These are phyloP conservation scores for Montipora efflorescens DNA, from an alignment of 64 coral and sea anemone genomes.

Conservation along the genomic window DNA sequence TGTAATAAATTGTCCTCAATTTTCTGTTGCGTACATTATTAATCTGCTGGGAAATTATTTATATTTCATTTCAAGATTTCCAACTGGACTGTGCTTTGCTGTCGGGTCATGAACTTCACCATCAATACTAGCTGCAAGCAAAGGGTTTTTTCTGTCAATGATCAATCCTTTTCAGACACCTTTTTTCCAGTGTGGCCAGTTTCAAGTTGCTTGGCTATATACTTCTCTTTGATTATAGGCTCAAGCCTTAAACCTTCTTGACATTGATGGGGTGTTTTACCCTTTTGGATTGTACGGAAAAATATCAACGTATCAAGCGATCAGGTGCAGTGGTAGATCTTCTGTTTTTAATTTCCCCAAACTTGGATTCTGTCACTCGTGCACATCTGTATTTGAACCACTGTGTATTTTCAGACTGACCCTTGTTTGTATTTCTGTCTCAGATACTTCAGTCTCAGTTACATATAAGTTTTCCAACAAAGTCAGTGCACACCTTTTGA, in stretches of 20 bases:
- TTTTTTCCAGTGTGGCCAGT: no score
- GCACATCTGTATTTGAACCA: no score
- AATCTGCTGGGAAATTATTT: background rate
- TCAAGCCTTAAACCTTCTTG: slow-evolving; percentile 45
- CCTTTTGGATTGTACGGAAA: slow-evolving; percentile 40
- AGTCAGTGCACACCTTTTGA: slow-evolving; percentile 40
- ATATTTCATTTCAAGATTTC: slow-evolving; percentile 14
- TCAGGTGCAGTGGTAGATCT: no score
- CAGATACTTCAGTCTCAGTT: no score
- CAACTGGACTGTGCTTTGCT: slow-evolving; percentile 12
- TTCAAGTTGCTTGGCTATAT: background rate
- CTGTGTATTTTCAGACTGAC: no score
- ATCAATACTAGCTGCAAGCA: background rate
- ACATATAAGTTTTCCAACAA: slow-evolving; percentile 22
- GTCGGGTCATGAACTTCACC: slow-evolving; percentile 4
- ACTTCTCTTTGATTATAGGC: background rate
- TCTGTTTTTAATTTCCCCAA: no score
- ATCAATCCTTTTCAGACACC: no score
- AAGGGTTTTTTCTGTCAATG: no score
- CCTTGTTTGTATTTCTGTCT: background rate
- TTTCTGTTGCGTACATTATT: background rate
- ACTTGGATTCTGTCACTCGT: no score
- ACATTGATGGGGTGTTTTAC: slow-evolving; percentile 25
- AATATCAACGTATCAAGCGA: background rate
- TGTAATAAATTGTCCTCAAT: no score